Percentiles rank a stretch among this genome's conserved stretches.
phyloP scores from a whole-genome alignment of 2,888 invertebrate species.

The Phortica magna region DNA sequence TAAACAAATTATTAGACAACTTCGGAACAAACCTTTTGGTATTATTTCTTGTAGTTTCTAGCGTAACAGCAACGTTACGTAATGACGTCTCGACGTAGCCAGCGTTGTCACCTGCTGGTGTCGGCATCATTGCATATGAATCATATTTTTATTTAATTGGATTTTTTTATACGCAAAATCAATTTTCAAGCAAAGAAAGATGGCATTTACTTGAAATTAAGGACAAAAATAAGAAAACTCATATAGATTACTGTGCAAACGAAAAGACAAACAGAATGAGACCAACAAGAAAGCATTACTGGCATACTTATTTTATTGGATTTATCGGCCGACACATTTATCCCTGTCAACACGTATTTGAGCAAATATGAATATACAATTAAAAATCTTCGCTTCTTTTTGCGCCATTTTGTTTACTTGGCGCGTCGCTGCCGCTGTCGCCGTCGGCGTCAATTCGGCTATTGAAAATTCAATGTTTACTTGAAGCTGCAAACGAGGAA shows the following conservation, averaged over 20 bases:
- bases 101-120: too few relatives aligned
- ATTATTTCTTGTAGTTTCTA: not conserved
- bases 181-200: not conserved
- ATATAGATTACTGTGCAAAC: not conserved
- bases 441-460: not conserved
- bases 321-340: not conserved
- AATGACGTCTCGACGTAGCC: too few relatives aligned
- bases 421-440: not conserved
- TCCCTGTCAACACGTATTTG: not conserved
- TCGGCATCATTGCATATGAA: not conserved
- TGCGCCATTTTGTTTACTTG: not conserved
- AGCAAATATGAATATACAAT: slow-evolving; percentile 5
- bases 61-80: not conserved
- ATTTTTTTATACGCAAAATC: not conserved
- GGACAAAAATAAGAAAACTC: not conserved
- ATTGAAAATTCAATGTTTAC: slow-evolving; percentile 12
- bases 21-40: too few relatives aligned
- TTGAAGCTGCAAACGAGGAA: not conserved
- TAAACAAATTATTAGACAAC: too few relatives aligned
- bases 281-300: not conserved
- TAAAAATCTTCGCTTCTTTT: not conserved
- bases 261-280: not conserved
- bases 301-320: not conserved
- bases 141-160: not conserved
- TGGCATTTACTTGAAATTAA: too few relatives aligned